Evolutionary conservation across 2,113 vertebrate genomes (phyloP), one percentile per base, ranked within the genome.

Genomic region (Embiotoca jacksoni): DNA sequence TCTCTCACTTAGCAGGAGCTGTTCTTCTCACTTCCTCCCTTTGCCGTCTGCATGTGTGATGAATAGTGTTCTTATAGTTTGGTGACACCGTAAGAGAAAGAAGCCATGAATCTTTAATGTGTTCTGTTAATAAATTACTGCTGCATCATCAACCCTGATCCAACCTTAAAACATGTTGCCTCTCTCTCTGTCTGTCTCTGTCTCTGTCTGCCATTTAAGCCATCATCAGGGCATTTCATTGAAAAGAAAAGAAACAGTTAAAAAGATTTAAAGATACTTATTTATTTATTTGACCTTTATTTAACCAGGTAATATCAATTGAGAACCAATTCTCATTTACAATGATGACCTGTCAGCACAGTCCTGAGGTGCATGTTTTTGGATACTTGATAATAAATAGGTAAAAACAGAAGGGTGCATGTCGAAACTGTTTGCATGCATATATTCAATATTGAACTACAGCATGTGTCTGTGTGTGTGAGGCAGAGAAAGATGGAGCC

Each of bases 111-210:
- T 88, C 73, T 86, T 89, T 84, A 84, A 89, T 87, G 85, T 57
- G 70, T 84, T 68, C 80, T 80, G 80, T 83, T 85, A 75, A 81
- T 87, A 80, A 85, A 88, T 89, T 83, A 84, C 78, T 63, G 67
- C 75, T 3, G 30, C 80, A 30, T 47, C 81, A 57, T 86, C 81
- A 71, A 37, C 52, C 57, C 56, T 36, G 59, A 65, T 61, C 32
- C 65, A 68, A 50, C 61, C 65, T 65, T 74, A 32, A 83, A 58
- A 50, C 66, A 59, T 77, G 23, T 74, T 36, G 63, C 68, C 57
- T 61, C 66, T 59, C 36, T 46, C 5, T 66, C 41, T 41, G 30
- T 58, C 61, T 63, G 30, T 58, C 61, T 63, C 15, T 55, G 67
- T 66, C 74, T 82, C 39, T 23, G 23, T 23, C 23, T 23, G 23